Percentiles rank a stretch among this genome's conserved stretches.
phyloP scores from a whole-genome alignment of 2,888 invertebrate species.

The Cerceris rybyensis region DNA sequence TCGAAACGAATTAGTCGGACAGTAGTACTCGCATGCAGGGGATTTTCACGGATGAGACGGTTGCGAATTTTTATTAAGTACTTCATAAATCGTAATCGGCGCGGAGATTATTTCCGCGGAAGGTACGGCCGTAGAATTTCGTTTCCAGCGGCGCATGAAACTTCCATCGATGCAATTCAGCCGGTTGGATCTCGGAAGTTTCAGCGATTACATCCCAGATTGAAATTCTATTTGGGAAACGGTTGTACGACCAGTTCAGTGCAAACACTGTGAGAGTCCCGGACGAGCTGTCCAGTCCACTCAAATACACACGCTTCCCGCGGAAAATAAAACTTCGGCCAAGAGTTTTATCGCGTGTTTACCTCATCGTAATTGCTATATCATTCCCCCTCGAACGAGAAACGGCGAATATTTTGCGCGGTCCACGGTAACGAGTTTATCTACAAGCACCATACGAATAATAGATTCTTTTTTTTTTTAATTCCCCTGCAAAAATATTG shows the following conservation, averaged over 20 bases:
- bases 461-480: constrained; percentile 29
- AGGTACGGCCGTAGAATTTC: constrained; percentile 41
- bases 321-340: constrained; percentile 48
- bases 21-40: too few relatives aligned
- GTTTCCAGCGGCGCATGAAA: constrained; percentile 38
- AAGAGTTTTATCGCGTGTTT: constrained; percentile 58
- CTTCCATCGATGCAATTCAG: constrained; percentile 45
- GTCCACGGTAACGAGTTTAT: constrained; percentile 48
- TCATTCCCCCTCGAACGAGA: constrained; percentile 36
- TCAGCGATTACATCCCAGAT: constrained; percentile 52
- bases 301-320: constrained; percentile 38
- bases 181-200: constrained; percentile 51
- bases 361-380: constrained; percentile 57
- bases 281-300: constrained; percentile 16
- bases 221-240: constrained; percentile 56
- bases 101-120: constrained; percentile 16
- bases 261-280: constrained; percentile 42
- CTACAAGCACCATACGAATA: constrained; percentile 43
- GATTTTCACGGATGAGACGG: background rate
- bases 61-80: background rate
- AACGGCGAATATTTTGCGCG: constrained; percentile 9
- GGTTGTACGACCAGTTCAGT: constrained; percentile 32
- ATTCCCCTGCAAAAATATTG: too few relatives aligned
- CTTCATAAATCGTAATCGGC: constrained; percentile 52
- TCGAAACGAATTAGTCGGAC: too few relatives aligned